Conservation (phyloP, 2,888 invertebrate genomes). For the Pseudoips prasinana region DNA sequence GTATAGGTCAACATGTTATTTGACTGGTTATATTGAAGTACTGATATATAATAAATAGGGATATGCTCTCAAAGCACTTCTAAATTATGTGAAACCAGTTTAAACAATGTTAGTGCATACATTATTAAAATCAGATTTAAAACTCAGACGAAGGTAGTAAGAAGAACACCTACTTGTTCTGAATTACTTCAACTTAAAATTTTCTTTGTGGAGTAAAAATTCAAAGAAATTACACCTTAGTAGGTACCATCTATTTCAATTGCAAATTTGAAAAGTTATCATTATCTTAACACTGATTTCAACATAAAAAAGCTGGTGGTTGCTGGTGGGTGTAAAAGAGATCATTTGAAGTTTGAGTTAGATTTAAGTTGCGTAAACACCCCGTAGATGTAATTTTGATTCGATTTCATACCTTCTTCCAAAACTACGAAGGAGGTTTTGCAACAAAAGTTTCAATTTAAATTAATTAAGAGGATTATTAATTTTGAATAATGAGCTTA, state of each 20-base stretch:
- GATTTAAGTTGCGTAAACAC: slow-evolving; percentile 28
- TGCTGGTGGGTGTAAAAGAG: not conserved
- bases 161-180: too few relatives aligned
- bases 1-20: too few relatives aligned
- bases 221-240: slow-evolving; percentile 17
- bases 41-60: too few relatives aligned
- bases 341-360: too few relatives aligned
- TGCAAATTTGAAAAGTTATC: slow-evolving; percentile 14
- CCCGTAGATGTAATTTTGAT: slow-evolving; percentile 56
- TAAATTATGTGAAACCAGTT: too few relatives aligned
- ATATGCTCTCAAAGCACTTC: too few relatives aligned
- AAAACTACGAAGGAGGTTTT: slow-evolving; percentile 43
- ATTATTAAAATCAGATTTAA: too few relatives aligned
- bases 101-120: too few relatives aligned
- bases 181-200: slow-evolving; percentile 17
- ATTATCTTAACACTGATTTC: slow-evolving; percentile 17
- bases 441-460: slow-evolving; percentile 59
- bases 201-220: too few relatives aligned
- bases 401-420: slow-evolving; percentile 36
- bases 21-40: too few relatives aligned
- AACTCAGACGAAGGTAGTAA: too few relatives aligned
- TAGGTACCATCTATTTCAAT: slow-evolving; percentile 18
- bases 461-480: slow-evolving; percentile 77
- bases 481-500: slow-evolving; percentile 74
- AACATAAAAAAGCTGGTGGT: slow-evolving; percentile 4